Evolutionary conservation across 2,888 invertebrate species (phyloP), one percentile per base, ranked within the genome.

Genomic region (Panorpa germanica): DNA sequence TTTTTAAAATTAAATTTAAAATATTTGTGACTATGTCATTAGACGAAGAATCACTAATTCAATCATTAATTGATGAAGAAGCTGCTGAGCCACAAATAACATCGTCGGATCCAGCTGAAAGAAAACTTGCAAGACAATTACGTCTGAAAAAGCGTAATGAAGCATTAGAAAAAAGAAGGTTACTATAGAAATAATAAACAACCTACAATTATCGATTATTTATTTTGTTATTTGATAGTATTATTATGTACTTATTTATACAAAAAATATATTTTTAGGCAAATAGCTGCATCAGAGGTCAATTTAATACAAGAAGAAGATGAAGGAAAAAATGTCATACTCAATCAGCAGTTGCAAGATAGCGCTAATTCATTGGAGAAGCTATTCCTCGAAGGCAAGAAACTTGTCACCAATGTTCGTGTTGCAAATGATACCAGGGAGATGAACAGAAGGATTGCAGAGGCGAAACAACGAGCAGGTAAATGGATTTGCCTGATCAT

Each of bases 391-490:
- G 76, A 78, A 46, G 76, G 75, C 16, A 63, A 70, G 29, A 75
- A 77, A 42, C 61, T 72, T 44, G 72, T 80, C 33, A 65, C 73
- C n/a, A 81, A 81, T 46, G 70, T 83, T 3, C 65, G 67, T 46
- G 63, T 77, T 23, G 80, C 81, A 1, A 77, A 71, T 21, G 78
- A 82, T 42, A 65, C 71, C 13, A 62, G 80, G 1, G 81, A 82
- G 48, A 49, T 65, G 2, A 53, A 63, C 33, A 53, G 72, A 8
- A 52, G 65, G 42, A 68, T 54, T 43, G 55, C 47, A 41, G 72
- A 56, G 48, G 63, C 44, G 8, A 50, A 55, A 4, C 60, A 59
- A 34, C 40, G 37, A 11, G 24, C 19, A 5, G 8, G 22, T 8
- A n/a, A n/a, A n/a, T n/a, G n/a, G n/a, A n/a, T n/a, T n/a, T n/a